These are phyloP conservation scores for Pyrrhia umbra DNA, from an alignment of 2,888 invertebrate genomes.

Conservation along the genomic window DNA sequence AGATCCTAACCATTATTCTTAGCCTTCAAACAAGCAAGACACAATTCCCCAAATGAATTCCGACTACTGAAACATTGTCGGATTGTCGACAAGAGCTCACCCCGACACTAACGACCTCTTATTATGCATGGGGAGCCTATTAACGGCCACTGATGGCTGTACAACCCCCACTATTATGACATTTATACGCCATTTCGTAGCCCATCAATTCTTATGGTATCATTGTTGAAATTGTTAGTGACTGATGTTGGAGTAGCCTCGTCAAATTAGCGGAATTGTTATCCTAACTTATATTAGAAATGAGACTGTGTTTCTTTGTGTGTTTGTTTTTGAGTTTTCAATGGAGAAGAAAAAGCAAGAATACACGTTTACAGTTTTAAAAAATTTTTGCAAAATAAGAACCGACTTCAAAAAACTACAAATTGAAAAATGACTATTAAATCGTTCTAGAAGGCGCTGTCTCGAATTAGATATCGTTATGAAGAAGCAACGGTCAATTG, in stretches of 20 bases:
- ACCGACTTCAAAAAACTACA: too few relatives aligned
- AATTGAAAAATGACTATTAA: too few relatives aligned
- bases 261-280: not conserved
- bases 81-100: slow-evolving; percentile 17
- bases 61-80: slow-evolving; percentile 32
- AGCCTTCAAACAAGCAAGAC: not conserved
- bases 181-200: slow-evolving; percentile 1
- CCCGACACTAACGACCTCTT: slow-evolving; percentile 33
- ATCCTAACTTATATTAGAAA: too few relatives aligned
- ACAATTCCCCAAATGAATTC: slow-evolving; percentile 35
- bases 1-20: not conserved
- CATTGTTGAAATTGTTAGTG: slow-evolving; percentile 16
- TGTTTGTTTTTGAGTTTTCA: too few relatives aligned
- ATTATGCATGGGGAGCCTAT: slow-evolving; percentile 49
- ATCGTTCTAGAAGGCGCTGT: too few relatives aligned
- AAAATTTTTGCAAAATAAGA: too few relatives aligned
- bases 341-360: too few relatives aligned
- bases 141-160: slow-evolving; percentile 19
- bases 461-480: too few relatives aligned
- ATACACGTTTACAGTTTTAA: too few relatives aligned
- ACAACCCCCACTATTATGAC: slow-evolving; percentile 17
- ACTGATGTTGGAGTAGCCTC: not conserved
- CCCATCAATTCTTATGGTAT: slow-evolving; percentile 3
- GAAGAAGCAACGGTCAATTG: too few relatives aligned
- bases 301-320: too few relatives aligned